Evolutionary conservation across 2,113 vertebrate genomes (phyloP).

Genomic region (Felis catus): F.catus_Fca126_mat1.0 CM031427.1:31170501-31171000

Average conservation of each 20-base stretch:
- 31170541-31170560: too few species aligned
- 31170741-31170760: background rate
- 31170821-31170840: background rate
- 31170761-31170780: background rate
- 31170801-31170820: background rate
- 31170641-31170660: background rate
- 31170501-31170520: background rate
- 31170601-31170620: background rate
- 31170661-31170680: accelerated
- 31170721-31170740: background rate
- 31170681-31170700: background rate
- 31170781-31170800: background rate
- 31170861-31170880: background rate
- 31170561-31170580: background rate
- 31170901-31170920: background rate
- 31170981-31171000: background rate
- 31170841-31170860: background rate
- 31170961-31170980: background rate
- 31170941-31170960: background rate
- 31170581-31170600: background rate
- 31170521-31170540: too few species aligned
- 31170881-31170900: background rate
- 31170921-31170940: background rate
- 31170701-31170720: background rate
- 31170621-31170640: background rate